A percentile compares a stretch with the other conserved stretches of the same genome.
These are phyloP conservation scores for Artemisiospiza belli DNA, from an alignment of 2,113 vertebrate species.

Conservation along the genomic window DNA sequence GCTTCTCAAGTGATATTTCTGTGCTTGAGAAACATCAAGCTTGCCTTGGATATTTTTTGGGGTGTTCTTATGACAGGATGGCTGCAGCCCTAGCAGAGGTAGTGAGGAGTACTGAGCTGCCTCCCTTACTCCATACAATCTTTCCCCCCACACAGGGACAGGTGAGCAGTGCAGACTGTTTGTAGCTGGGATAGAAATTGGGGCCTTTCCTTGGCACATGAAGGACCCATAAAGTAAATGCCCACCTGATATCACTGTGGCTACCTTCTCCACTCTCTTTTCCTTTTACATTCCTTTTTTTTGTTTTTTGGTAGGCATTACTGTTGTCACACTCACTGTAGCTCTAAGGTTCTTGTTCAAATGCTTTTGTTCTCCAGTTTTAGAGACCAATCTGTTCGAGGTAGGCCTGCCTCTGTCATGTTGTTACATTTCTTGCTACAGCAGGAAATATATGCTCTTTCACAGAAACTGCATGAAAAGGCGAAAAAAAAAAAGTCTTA, in stretches of 20 bases:
- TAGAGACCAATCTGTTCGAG: neutral
- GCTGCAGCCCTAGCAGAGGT: neutral
- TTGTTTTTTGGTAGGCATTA: neutral
- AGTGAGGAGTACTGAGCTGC: neutral
- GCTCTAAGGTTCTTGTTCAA: neutral
- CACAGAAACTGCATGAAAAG: neutral
- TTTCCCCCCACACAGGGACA: neutral
- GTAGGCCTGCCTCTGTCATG: neutral
- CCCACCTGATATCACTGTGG: neutral
- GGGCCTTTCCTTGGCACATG: neutral
- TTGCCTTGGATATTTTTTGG: neutral
- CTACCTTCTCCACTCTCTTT: neutral
- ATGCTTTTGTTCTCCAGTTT: neutral
- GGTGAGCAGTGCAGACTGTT: fast-evolving
- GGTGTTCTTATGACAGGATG: neutral
- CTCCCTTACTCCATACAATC: fast-evolving
- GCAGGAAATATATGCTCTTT: neutral
- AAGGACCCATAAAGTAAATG: neutral
- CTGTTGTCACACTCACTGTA: neutral
- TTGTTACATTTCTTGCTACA: neutral
- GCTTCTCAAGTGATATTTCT: neutral
- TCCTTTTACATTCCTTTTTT: neutral
- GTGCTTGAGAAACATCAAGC: neutral
- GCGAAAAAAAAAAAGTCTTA: neutral
- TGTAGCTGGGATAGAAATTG: neutral